phyloP scores from a whole-genome alignment of 2,113 vertebrate species.

The Rhinoderma darwinii region DNA sequence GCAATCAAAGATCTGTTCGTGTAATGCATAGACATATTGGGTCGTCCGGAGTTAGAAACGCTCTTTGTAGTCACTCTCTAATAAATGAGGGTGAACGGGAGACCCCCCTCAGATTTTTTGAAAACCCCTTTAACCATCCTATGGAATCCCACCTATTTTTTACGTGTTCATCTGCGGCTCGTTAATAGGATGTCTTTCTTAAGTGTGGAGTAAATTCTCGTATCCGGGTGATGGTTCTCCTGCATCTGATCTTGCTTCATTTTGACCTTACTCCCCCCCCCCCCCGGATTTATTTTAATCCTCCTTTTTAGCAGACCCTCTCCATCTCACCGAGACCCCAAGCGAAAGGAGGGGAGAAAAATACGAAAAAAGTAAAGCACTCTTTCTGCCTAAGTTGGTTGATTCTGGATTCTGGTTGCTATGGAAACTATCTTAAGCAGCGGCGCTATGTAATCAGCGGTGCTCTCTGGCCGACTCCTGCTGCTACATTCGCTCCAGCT shows the following conservation, averaged over 20 bases:
- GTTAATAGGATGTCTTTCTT: not conserved
- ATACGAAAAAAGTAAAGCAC: not conserved
- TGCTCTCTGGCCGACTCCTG: conserved; percentile 46
- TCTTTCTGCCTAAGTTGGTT: conserved; percentile 40
- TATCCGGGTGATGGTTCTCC: not conserved
- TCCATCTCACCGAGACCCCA: conserved; percentile 12
- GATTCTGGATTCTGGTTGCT: conserved; percentile 54
- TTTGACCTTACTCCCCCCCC: conserved; percentile 1
- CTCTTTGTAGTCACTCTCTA: not conserved
- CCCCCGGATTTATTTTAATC: conserved; percentile 26
- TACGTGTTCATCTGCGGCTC: not conserved
- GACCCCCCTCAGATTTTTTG: not conserved
- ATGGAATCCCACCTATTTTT: not conserved
- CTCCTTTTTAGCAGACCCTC: not conserved
- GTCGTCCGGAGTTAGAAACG: not conserved
- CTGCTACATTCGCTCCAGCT: conserved; percentile 37
- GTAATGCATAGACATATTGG: not conserved
- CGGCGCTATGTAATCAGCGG: conserved; percentile 50
- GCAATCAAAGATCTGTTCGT: not conserved
- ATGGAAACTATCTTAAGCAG: conserved; percentile 56
- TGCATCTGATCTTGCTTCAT: not conserved
- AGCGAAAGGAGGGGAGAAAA: conserved; percentile 4
- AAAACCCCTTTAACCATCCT: not conserved
- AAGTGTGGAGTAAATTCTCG: not conserved
- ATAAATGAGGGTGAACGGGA: not conserved